Conservation (phyloP, 2,797 vertebrate species). For the Trematomus bernacchii region DNA sequence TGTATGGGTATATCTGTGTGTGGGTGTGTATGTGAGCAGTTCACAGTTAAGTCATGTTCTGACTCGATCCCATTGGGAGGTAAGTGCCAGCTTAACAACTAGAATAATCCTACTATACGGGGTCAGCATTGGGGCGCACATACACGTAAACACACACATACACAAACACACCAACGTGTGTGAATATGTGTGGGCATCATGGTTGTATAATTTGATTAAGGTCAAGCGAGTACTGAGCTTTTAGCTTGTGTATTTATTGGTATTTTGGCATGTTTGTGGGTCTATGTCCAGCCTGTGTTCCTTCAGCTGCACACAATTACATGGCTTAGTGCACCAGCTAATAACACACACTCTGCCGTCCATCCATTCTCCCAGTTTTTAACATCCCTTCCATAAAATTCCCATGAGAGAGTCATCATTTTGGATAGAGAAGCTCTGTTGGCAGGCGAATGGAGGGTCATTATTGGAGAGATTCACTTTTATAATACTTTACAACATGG, state of each 20-base stretch:
- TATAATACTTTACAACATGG: background rate
- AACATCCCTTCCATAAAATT: background rate
- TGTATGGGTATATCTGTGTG: slow-evolving; percentile 11
- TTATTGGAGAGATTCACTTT: background rate
- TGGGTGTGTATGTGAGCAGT: slow-evolving; percentile 11
- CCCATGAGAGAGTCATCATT: background rate
- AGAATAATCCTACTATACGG: slow-evolving; percentile 58
- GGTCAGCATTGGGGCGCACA: slow-evolving; percentile 56
- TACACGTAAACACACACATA: slow-evolving; percentile 13
- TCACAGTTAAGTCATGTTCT: slow-evolving; percentile 56
- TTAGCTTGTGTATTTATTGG: slow-evolving; percentile 17
- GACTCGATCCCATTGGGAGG: slow-evolving; percentile 37
- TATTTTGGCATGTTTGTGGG: slow-evolving; percentile 21
- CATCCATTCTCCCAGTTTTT: background rate
- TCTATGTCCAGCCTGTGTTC: slow-evolving; percentile 9
- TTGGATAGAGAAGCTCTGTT: background rate
- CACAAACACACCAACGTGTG: slow-evolving; percentile 5
- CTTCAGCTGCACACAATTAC: slow-evolving; percentile 25
- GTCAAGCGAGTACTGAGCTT: slow-evolving; percentile 27
- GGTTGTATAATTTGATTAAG: slow-evolving; percentile 57
- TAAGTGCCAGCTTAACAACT: slow-evolving; percentile 59
- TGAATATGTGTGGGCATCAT: slow-evolving; percentile 27
- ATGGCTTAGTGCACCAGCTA: slow-evolving; percentile 12
- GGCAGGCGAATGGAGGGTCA: background rate
- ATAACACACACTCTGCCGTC: background rate